Evolutionary conservation across 2,797 vertebrate species (phyloP).

Genomic region (Botia kubotai): DNA sequence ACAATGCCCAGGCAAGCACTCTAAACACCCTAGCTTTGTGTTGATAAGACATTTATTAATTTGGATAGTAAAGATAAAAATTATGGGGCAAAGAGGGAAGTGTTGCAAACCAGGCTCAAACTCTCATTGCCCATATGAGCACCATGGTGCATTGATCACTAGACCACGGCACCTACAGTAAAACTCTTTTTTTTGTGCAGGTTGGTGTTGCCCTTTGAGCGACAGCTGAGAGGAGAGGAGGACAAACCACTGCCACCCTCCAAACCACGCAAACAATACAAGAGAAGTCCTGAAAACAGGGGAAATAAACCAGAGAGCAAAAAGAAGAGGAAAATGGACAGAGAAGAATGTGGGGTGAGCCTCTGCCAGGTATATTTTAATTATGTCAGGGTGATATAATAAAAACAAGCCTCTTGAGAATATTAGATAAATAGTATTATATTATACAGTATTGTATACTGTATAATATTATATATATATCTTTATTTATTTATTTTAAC

Average conservation of each 20-base stretch:
- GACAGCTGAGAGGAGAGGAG: slow-evolving; percentile 90
- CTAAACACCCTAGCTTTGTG: background rate
- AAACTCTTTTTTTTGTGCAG: slow-evolving; percentile 67
- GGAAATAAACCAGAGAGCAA: slow-evolving; percentile 69
- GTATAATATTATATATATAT: too few relatives aligned
- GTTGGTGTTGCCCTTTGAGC: slow-evolving; percentile 92
- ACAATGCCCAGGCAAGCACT: background rate
- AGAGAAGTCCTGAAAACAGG: slow-evolving; percentile 78
- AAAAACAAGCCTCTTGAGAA: background rate
- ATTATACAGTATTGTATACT: too few relatives aligned
- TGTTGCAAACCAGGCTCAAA: background rate
- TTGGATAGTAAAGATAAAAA: too few relatives aligned
- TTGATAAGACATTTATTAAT: too few relatives aligned
- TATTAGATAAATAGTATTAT: too few relatives aligned
- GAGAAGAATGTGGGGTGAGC: slow-evolving; percentile 71
- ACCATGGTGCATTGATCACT: background rate
- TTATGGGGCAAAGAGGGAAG: too few relatives aligned
- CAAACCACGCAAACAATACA: slow-evolving; percentile 91
- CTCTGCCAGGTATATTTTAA: background rate
- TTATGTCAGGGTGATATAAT: background rate
- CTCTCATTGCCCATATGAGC: background rate
- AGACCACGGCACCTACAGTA: background rate
- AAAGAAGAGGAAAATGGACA: slow-evolving; percentile 71
- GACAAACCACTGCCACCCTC: slow-evolving; percentile 89
- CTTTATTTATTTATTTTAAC: too few relatives aligned